Base-by-base conservation (phyloP, 37 sponge, comb jelly and placozoan genomes). In the Halichondria panicea region DNA sequence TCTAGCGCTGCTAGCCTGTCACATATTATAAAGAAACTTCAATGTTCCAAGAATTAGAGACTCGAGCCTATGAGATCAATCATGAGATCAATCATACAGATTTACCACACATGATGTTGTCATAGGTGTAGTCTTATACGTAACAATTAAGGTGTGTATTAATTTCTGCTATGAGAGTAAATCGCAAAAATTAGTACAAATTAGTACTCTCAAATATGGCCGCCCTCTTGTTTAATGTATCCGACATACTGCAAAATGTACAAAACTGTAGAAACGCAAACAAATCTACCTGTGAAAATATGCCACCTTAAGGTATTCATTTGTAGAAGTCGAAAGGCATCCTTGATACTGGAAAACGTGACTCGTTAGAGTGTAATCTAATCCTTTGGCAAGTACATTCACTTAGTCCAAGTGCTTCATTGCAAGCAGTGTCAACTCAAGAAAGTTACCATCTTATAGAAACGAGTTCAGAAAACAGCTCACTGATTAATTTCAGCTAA, bases 311-410 rank as follows among this genome's bases (percentile, higher is more conserved):
- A 48, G 13, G 15, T 48, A 18, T 18, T 15, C 52, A 48, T 11
- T 11, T 15, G 52, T 18, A 48, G 13, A 74, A 43, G 48, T 73
- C 66, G 64, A 80, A 46, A 0, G 81, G 62, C 81, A 80, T 80
- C 18, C 43, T 69, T 45, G 30, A 38, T 15, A 39, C 31, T 1
- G 71, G 80, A 41, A 80, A 55, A 21, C 18, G 43, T 24, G 80
- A 57, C 22, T 65, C 66, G 1, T 70, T 60, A 9, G 60, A 45
- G 70, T 80, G 71, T 21, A 32, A 5, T 33, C 80, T 27, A 69
- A 30, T 37, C 30, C 62, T 69, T 42, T 69, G n/a, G 70, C 80
- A 40, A 69, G 35, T 0, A 70, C 61, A 54, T 80, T 80, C 15
- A 63, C 5, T 15, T 66, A 35, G 8, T 36, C 15, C 59, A 80